Evolutionary conservation across 2,888 invertebrate genomes (phyloP), one percentile per base, ranked within the genome.

Genomic region (Tetranychus truncatus): DNA sequence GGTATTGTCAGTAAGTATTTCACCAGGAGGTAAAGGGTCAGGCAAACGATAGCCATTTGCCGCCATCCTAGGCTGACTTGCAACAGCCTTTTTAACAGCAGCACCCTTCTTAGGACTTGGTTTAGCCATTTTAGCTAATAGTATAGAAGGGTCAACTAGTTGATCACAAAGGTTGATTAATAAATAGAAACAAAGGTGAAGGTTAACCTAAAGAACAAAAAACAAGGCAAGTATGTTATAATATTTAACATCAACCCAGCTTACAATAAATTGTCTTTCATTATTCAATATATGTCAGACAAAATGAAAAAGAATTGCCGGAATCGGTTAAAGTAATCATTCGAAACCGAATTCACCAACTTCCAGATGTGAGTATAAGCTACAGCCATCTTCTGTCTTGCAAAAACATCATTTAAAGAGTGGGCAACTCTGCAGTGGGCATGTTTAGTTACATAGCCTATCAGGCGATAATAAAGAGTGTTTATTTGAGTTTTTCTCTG

Each of bases 11-110:
- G 86, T 86, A 66, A 96, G 84, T 75, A 92, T 83, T 82, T 90
- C 89, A 8, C 93, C 94, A 73, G 83, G 81, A 6, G 89, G 87
- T 78, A 92, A 87, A 20, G 88, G 88, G 78, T 88, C 88, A 4
- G 90, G 89, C 84, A 89, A 85, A 82, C 86, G 76, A 74, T 80
- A 76, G 9, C 80, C 80, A 78, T 80, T 80, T 44, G 78, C 71
- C 6, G 79, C 78, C 45, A 79, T 75, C 74, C 79, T 75, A 2
- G 78, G 78, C 20, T 24, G 55, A 55, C 55, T 55, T 8, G 55
- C 55, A 55, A 55, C 55, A 8, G 55, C 55, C 55, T 55, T 55
- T 55, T 55, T 55, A 55, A 3, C 55, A 55, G 55, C 55, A 55
- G 55, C 55, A 8, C 9, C 55, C 55, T 55, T 55, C 15, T 55